Percentiles rank a stretch among this genome's conserved stretches.
These are phyloP conservation scores for Orthosia incerta DNA, from an alignment of 2,888 invertebrate genomes.

Conservation along the genomic window DNA sequence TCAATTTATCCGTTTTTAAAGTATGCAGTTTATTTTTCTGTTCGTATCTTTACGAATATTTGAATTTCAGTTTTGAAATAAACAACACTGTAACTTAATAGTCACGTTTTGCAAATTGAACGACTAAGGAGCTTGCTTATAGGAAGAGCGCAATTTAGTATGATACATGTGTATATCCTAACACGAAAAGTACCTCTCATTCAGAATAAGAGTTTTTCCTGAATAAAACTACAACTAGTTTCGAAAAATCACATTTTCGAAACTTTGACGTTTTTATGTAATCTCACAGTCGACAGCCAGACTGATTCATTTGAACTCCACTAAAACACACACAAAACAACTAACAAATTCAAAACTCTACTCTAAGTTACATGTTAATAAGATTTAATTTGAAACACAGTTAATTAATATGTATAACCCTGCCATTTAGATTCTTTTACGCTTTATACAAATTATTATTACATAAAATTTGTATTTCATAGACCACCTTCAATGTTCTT, in stretches of 20 bases:
- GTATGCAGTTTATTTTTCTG: constrained; percentile 15
- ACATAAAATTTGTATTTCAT: background rate
- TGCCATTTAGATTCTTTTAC: constrained; percentile 11
- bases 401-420: constrained; percentile 14
- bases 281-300: constrained; percentile 28
- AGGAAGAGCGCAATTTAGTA: constrained; percentile 1
- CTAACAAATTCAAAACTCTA: constrained; percentile 16
- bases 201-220: constrained; percentile 18
- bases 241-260: constrained; percentile 12
- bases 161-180: background rate
- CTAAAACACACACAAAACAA: background rate
- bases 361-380: constrained; percentile 11
- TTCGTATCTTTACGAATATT: constrained; percentile 2
- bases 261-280: constrained; percentile 29
- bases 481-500: constrained; percentile 6
- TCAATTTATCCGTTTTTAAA: constrained; percentile 15
- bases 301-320: constrained; percentile 41
- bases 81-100: constrained; percentile 6
- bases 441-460: constrained; percentile 19
- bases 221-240: background rate
- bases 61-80: constrained; percentile 3
- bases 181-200: background rate
- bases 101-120: background rate
- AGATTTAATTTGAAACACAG: background rate
- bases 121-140: background rate